Base-by-base conservation (phyloP, 2,888 invertebrate species). In the Philereme vetulata region DNA sequence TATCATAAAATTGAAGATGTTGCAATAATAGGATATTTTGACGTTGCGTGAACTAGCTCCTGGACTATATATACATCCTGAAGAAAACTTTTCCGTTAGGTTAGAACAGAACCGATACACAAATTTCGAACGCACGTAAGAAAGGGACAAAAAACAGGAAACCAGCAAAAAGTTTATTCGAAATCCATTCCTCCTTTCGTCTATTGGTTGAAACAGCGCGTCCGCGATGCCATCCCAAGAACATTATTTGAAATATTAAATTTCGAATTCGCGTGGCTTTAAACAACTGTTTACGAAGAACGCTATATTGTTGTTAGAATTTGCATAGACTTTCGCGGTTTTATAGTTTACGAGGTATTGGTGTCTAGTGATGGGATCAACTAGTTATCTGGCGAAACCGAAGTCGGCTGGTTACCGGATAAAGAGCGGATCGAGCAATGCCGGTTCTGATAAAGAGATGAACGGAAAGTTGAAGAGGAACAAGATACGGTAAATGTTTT, bases 401-500 rank as follows among this genome's bases (percentile, higher is more conserved):
- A 90, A 89, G 70, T 73, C 84, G 21, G 76, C 78, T 7, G 84
- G 84, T 53, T 90, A 85, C 60, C 80, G 85, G 70, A 81, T 79
- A 34, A 91, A 90, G 70, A 90, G 90, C 66, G 91, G 88, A 7
- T 91, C 91, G 51, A 90, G 88, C 55, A 62, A 62, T 72, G 84
- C 73, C 4, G 89, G 90, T 1, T 89, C 89, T 3, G 93, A 93
- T 60, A 92, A 89, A 64, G 93, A 93, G 61, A 87, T 88, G 81
- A 88, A 84, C 67, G 90, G 86, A 32, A 93, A 92, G 61, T 74
- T 90, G 62, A 85, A 86, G 57, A 81, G 86, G 43, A 78, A 80
- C 7, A 92, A 92, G 77, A 85, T 91, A 61, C 83, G 90, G 92
- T 82, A 75, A 79, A 79, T 74, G 21, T 21, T 21, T 21, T 21